Conservation (phyloP, 2,888 invertebrate species). For the Platerodrilus igneus region DNA sequence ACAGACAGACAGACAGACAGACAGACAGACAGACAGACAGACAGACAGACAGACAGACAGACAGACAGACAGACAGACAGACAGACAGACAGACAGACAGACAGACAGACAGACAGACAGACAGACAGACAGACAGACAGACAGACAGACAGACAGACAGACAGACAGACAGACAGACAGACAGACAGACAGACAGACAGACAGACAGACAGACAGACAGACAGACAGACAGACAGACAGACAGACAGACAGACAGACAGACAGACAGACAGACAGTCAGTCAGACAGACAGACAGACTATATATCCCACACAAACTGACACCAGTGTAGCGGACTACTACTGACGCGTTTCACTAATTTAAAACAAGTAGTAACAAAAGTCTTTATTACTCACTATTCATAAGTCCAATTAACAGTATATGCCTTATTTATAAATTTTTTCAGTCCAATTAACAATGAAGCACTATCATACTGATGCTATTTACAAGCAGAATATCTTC, state of each 20-base stretch:
- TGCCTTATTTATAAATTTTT: too few species aligned
- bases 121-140: constrained; percentile 5
- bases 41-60: constrained; percentile 4
- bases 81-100: constrained; percentile 5
- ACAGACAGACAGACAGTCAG: not conserved
- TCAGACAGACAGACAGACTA: constrained; percentile 3
- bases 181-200: constrained; percentile 1
- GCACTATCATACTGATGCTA: too few species aligned
- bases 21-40: constrained; percentile 5
- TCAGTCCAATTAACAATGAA: too few species aligned
- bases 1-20: constrained; percentile 5
- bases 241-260: constrained; percentile 4
- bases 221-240: constrained; percentile 4
- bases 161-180: constrained; percentile 5
- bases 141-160: constrained; percentile 5
- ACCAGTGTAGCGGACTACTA: too few species aligned
- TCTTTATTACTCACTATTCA: too few species aligned
- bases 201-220: constrained; percentile 4
- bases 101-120: constrained; percentile 5
- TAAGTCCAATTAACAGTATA: too few species aligned
- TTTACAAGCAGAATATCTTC: too few species aligned
- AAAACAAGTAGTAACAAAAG: too few species aligned
- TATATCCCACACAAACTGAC: too few species aligned
- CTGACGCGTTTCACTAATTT: too few species aligned
- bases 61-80: constrained; percentile 4